These are phyloP conservation scores for Hypolimnas misippus DNA, from an alignment of 2,888 invertebrate genomes.

Conservation along the genomic window DNA sequence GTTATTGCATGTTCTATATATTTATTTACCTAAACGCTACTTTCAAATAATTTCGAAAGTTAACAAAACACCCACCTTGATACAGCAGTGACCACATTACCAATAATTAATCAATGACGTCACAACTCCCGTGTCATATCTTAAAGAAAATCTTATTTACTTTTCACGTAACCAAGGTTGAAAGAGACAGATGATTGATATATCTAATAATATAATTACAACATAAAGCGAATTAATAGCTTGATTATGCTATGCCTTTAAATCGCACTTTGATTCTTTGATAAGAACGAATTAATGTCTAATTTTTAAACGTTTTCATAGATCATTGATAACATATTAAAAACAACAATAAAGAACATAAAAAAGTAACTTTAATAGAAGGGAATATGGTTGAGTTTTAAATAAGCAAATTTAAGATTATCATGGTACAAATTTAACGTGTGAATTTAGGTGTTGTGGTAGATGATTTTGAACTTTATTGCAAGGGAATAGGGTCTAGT, in stretches of 20 bases:
- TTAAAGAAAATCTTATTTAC: slow-evolving; percentile 33
- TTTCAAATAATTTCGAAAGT: too few relatives aligned
- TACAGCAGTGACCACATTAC: too few relatives aligned
- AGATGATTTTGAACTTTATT: slow-evolving; percentile 26
- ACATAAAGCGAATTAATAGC: slow-evolving; percentile 32
- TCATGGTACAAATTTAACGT: slow-evolving; percentile 8
- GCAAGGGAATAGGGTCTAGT: background rate
- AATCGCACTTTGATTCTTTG: slow-evolving; percentile 21
- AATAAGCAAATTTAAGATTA: background rate
- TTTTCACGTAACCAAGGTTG: slow-evolving; percentile 37
- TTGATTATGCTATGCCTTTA: slow-evolving; percentile 25
- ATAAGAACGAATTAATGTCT: slow-evolving; percentile 25
- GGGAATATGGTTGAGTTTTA: slow-evolving; percentile 16
- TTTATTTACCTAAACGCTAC: too few relatives aligned
- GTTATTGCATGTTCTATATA: too few relatives aligned
- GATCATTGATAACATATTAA: slow-evolving; percentile 30
- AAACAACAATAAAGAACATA: slow-evolving; percentile 7
- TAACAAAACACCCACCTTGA: too few relatives aligned
- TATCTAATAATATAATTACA: slow-evolving; percentile 34
- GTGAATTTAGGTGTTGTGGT: slow-evolving; percentile 4
- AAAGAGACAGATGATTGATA: slow-evolving; percentile 39
- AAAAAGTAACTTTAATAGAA: background rate
- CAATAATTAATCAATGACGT: too few relatives aligned
- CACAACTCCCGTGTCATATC: slow-evolving; percentile 18
- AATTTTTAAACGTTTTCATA: slow-evolving; percentile 22